phyloP scores from a whole-genome alignment of 2,888 invertebrate genomes.

The Drosophila greeni region DNA sequence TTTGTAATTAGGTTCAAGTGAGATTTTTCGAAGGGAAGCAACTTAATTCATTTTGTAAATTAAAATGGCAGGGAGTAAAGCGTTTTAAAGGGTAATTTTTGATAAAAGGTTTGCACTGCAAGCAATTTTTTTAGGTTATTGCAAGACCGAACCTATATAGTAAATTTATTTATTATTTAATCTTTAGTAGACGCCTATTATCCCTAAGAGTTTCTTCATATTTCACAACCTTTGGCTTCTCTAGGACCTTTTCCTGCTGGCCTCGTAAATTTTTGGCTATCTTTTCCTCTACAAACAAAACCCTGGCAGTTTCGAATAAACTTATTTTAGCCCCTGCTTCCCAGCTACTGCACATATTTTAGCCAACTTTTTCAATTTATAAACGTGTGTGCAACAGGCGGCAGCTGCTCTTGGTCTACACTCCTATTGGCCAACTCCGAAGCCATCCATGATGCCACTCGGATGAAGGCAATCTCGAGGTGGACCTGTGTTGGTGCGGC shows the following conservation, averaged over 20 bases:
- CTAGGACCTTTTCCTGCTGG: not conserved
- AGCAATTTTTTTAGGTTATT: not conserved
- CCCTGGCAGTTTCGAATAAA: constrained; percentile 28
- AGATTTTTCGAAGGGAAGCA: not conserved
- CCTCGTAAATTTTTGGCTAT: constrained; percentile 61
- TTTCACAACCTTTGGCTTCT: not conserved
- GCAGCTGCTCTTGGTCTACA: constrained; percentile 39
- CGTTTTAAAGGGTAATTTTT: not conserved
- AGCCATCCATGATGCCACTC: constrained; percentile 59
- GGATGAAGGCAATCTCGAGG: constrained; percentile 26
- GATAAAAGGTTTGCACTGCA: not conserved
- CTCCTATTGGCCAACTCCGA: constrained; percentile 57
- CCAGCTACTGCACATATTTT: constrained; percentile 62
- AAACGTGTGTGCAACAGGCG: constrained; percentile 49
- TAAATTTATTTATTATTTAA: too few species aligned
- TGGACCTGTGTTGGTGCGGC: constrained; percentile 24
- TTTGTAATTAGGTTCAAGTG: constrained; percentile 35
- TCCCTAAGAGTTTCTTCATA: not conserved
- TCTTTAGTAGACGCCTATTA: not conserved
- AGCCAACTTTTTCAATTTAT: constrained; percentile 66
- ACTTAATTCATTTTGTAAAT: not conserved
- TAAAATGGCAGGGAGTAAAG: too few species aligned
- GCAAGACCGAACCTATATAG: too few species aligned
- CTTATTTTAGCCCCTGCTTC: constrained; percentile 38
- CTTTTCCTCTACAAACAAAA: constrained; percentile 16